Percentiles rank a stretch among this genome's conserved stretches.
phyloP scores from a whole-genome alignment of 2,797 vertebrate genomes.

The Manis crassicaudata region DNA sequence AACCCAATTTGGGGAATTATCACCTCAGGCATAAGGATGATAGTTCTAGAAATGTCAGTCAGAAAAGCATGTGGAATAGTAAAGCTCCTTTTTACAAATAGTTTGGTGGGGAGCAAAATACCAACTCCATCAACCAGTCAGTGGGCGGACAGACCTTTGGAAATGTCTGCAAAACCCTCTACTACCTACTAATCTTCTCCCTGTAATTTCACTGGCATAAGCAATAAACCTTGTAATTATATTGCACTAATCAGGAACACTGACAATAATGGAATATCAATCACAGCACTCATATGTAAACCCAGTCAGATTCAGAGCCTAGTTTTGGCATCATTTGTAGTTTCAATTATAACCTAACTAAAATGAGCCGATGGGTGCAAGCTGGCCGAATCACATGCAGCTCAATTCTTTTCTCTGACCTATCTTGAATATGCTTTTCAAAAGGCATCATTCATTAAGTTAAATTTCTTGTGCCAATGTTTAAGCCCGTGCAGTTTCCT shows the following conservation, averaged over 20 bases:
- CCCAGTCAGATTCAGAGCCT: not conserved
- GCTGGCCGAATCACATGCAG: not conserved
- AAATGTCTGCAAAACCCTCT: constrained; percentile 72
- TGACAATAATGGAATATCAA: constrained; percentile 64
- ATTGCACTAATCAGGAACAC: constrained; percentile 66
- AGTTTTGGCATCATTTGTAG: constrained; percentile 26
- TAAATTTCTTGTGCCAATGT: constrained; percentile 46
- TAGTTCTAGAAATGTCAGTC: constrained; percentile 79
- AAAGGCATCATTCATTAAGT: constrained; percentile 41
- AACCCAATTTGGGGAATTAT: constrained; percentile 80
- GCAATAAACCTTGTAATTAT: constrained; percentile 79
- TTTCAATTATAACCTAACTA: constrained; percentile 23
- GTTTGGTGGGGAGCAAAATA: constrained; percentile 77
- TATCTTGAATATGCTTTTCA: not conserved
- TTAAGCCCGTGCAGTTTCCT: constrained; percentile 50
- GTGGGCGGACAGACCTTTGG: constrained; percentile 72
- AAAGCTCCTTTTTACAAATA: constrained; percentile 69
- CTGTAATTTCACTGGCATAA: constrained; percentile 76
- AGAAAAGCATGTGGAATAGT: constrained; percentile 71
- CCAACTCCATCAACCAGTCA: constrained; percentile 69
- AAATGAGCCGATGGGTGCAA: not conserved
- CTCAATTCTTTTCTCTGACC: not conserved
- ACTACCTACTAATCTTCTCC: constrained; percentile 73
- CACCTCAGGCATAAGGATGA: constrained; percentile 80
- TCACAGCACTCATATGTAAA: constrained; percentile 1